Conservation (phyloP, 2,113 vertebrate genomes). For the Perca schrenkii region DNA sequence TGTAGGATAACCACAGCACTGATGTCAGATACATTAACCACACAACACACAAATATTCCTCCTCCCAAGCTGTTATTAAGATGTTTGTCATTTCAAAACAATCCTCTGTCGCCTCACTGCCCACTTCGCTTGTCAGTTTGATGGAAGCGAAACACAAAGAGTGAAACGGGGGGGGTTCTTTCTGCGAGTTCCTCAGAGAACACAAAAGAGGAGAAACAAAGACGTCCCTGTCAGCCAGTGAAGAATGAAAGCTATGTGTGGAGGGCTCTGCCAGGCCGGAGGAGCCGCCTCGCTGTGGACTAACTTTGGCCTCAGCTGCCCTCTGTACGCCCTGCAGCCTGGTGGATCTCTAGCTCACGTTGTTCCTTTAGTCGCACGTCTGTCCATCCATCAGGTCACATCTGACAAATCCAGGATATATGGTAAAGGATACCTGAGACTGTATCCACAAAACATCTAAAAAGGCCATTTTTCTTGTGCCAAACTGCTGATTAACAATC, state of each 20-base stretch:
- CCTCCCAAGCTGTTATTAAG: slow-evolving; percentile 55
- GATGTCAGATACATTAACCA: slow-evolving; percentile 10
- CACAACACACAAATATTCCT: slow-evolving; percentile 42
- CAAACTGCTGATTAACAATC: too few relatives aligned
- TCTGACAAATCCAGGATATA: background rate
- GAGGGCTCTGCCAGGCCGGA: slow-evolving; percentile 23
- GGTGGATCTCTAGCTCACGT: background rate
- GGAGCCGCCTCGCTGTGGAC: slow-evolving; percentile 45
- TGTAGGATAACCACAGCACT: background rate
- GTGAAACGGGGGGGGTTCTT: slow-evolving; percentile 6
- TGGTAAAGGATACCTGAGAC: background rate
- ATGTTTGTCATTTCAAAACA: slow-evolving; percentile 67
- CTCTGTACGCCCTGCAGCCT: background rate
- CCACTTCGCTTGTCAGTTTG: slow-evolving; percentile 56
- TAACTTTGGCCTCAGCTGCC: slow-evolving; percentile 56
- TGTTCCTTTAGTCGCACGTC: background rate
- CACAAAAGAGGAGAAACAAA: slow-evolving; percentile 63
- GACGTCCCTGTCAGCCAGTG: slow-evolving; percentile 41
- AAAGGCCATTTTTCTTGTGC: background rate
- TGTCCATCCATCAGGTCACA: background rate
- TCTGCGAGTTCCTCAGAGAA: slow-evolving; percentile 29
- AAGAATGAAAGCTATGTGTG: slow-evolving; percentile 69
- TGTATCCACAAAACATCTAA: background rate
- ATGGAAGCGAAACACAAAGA: slow-evolving; percentile 32
- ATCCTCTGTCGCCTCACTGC: slow-evolving; percentile 36